phyloP scores from a whole-genome alignment of 2,797 vertebrate species.

The Alcedo atthis region DNA sequence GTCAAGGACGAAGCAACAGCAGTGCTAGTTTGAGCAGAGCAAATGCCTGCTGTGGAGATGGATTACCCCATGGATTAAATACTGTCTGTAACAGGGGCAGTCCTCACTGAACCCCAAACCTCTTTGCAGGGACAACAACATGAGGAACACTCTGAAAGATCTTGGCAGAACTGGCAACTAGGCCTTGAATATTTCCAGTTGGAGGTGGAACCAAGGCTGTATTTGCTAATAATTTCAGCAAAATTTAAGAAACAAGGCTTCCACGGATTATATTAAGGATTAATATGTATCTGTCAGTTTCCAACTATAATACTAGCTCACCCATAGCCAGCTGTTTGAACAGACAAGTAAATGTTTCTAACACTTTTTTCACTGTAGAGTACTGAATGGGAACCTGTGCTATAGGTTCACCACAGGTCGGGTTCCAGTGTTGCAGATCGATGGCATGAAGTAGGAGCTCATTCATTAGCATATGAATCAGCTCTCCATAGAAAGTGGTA shows the following conservation, averaged over 20 bases:
- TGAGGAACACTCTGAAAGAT: background rate
- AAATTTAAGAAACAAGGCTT: background rate
- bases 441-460: constrained; percentile 35
- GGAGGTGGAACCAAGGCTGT: background rate
- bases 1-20: background rate
- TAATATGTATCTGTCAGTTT: background rate
- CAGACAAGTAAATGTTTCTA: background rate
- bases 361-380: background rate
- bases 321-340: background rate
- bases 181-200: background rate
- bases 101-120: background rate
- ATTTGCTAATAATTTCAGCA: background rate
- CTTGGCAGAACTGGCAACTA: background rate
- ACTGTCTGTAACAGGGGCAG: rapidly evolving
- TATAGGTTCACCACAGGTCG: background rate
- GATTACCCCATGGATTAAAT: background rate
- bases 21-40: background rate
- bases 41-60: background rate
- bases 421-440: background rate
- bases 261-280: background rate
- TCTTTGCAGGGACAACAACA: background rate
- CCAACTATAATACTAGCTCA: background rate
- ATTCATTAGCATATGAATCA: constrained; percentile 72
- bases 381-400: background rate
- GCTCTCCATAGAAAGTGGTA: constrained; percentile 31